phyloP scores from a whole-genome alignment of 2,797 vertebrate genomes.

The Protosalanx chinensis region DNA sequence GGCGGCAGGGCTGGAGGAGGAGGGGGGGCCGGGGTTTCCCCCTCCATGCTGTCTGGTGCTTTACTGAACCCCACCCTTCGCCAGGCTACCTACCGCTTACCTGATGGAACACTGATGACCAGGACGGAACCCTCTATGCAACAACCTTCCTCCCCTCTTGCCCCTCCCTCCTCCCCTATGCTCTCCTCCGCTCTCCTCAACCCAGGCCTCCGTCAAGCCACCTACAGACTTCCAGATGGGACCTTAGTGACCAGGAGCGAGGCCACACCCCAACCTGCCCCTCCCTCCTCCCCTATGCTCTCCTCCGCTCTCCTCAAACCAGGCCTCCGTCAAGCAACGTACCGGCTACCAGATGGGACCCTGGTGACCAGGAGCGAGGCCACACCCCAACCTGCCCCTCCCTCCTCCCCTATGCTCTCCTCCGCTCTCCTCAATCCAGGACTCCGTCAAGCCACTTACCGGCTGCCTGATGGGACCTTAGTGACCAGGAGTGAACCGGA shows the following conservation, averaged over 20 bases:
- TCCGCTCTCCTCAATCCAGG: constrained; percentile 44
- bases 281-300: too few species aligned
- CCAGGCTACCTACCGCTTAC: constrained; percentile 69
- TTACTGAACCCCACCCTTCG: constrained; percentile 64
- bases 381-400: too few species aligned
- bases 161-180: constrained; percentile 62
- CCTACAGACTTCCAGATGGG: constrained; percentile 49
- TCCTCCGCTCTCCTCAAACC: too few species aligned
- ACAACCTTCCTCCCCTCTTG: constrained; percentile 46
- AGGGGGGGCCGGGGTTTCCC: constrained; percentile 37
- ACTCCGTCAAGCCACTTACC: constrained; percentile 36
- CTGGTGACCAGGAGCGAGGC: constrained; percentile 39
- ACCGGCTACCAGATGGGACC: neutral
- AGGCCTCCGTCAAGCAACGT: too few species aligned
- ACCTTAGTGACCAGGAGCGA: too few species aligned
- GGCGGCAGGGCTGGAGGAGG: constrained; percentile 21
- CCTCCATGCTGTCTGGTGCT: constrained; percentile 64
- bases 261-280: too few species aligned
- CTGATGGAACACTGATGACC: constrained; percentile 66
- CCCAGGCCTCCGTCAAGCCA: constrained; percentile 58
- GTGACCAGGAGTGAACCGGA: constrained; percentile 42
- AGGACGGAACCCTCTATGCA: constrained; percentile 54
- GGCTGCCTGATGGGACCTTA: constrained; percentile 29
- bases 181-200: constrained; percentile 66
- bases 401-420: constrained; percentile 36